Evolutionary conservation across 2,797 vertebrate species (phyloP), one percentile per base, ranked within the genome.

Genomic region (Tapera naevia): DNA sequence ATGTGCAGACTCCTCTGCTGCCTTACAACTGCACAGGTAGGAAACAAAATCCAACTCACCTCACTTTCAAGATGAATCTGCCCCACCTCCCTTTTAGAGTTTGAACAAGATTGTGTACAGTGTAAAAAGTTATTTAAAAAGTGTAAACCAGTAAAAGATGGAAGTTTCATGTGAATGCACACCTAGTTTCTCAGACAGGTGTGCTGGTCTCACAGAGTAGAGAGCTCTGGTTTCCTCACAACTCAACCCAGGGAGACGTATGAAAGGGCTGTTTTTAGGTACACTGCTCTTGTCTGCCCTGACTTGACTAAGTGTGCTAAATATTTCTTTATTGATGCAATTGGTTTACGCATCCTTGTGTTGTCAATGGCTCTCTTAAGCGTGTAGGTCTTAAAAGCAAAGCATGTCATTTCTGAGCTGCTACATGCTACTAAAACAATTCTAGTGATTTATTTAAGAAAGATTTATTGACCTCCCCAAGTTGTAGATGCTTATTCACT

Each of bases 11-110:
- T 37, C 11, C 32, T 30, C 32, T 45, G 11, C 46, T 2, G 4
- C 46, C 32, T 71, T 25, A 9, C 1, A 1, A 17, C 27, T 10
- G 65, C 25, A 18, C 0, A 0, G n/a, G 18, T 1, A 0, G 46
- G 23, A 22, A 46, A 39, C 3, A 19, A 69, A 76, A 37, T 19
- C 39, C 21, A 3, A 37, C 19, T 45, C 21, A 3, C 41, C 57
- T 74, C 33, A 18, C 13, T 17, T 33, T 81, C 32, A 24, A 50
- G 30, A 18, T 24, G 9, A 33, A 65, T 43, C 30, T 43, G 13
- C 37, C 25, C 24, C 37, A 5, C 24, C 45, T 76, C 35, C 53
- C 4, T 78, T 71, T 50, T 32, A 48, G 28, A 15, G 37, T 8
- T 60, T 81, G 13, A 65, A 57, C 35, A 50, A 80, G 37, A 30